A percentile compares a stretch with the other conserved stretches of the same genome.
These are phyloP conservation scores for Chironex yamaguchii DNA, from an alignment of 30 jellyfish, hydroid and myxozoan genomes.

Conservation along the genomic window DNA sequence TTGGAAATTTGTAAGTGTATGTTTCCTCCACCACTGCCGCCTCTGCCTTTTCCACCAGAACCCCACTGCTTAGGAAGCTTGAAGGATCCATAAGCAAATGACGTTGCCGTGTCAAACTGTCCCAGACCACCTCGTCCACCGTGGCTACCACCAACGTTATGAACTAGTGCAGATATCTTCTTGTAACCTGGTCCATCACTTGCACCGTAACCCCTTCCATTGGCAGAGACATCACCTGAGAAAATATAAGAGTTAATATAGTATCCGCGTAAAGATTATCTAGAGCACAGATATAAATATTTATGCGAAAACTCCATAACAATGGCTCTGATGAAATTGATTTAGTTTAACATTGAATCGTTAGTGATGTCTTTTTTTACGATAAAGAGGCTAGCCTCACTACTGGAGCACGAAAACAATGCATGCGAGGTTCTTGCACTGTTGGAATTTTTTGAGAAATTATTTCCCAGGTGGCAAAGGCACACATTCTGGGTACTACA, in stretches of 20 bases:
- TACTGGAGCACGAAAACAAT: too few species aligned
- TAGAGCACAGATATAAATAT: background rate
- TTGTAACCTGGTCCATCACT: conserved; percentile 57
- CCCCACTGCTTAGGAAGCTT: conserved; percentile 68
- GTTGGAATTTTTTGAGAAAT: too few species aligned
- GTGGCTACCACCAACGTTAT: conserved; percentile 63
- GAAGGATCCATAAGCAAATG: conserved; percentile 63
- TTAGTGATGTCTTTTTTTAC: too few species aligned
- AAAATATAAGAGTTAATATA: conserved; percentile 9
- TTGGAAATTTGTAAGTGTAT: conserved; percentile 15
- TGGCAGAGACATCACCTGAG: too few species aligned
- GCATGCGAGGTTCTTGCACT: too few species aligned
- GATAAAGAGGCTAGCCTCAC: too few species aligned
- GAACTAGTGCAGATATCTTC: conserved; percentile 20
- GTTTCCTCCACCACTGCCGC: conserved; percentile 73
- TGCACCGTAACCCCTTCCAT: conserved; percentile 58
- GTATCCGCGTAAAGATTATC: background rate
- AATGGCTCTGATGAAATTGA: too few species aligned
- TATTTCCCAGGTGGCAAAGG: too few species aligned
- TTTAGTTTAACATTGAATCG: too few species aligned
- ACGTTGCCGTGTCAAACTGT: conserved; percentile 51
- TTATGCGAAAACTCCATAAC: background rate
- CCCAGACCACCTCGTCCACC: conserved; percentile 78
- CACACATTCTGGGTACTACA: too few species aligned
- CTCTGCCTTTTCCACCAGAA: conserved; percentile 65